Evolutionary conservation across 2,888 invertebrate genomes (phyloP).

Genomic region (Hirtodrosophila confusa): DNA sequence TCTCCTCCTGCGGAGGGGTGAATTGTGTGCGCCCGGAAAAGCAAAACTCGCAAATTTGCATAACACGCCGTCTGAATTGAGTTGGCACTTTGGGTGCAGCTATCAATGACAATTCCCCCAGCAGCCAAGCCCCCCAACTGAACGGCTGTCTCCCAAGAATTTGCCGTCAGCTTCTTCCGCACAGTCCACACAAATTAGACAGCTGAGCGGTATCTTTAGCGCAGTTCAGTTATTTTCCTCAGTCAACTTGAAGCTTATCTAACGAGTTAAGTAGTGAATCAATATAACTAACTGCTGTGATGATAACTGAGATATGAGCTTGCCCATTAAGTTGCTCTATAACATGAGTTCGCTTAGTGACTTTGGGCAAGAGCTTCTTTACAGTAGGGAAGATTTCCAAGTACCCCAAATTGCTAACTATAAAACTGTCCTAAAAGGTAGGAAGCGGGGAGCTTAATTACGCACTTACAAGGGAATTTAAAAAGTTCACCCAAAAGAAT

Average conservation of each 20-base stretch:
- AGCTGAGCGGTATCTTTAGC: not conserved
- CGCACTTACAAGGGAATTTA: no score
- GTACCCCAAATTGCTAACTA: no score
- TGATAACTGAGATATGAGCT: conserved; percentile 1
- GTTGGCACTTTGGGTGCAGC: conserved; percentile 30
- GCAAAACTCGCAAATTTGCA: conserved; percentile 64
- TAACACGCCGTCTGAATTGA: conserved; percentile 43
- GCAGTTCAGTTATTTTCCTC: conserved; percentile 5
- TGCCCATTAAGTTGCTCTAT: not conserved
- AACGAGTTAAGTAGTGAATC: conserved; percentile 1
- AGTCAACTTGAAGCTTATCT: conserved; percentile 15
- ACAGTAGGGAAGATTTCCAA: no score
- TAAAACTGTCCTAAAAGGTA: no score
- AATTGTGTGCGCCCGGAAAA: not conserved
- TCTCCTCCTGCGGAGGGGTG: not conserved
- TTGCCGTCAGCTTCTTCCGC: conserved; percentile 9
- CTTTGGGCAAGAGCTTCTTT: no score
- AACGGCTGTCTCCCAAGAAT: not conserved
- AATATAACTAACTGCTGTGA: conserved; percentile 19
- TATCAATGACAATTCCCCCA: conserved; percentile 40
- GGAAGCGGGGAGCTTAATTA: no score
- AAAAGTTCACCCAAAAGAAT: no score
- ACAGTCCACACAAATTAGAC: conserved; percentile 29
- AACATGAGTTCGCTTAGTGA: not conserved
- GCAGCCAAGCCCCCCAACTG: no score